These are phyloP conservation scores for Sitobion miscanthi DNA, from an alignment of 1,140 invertebrate species.

Conservation along the genomic window DNA sequence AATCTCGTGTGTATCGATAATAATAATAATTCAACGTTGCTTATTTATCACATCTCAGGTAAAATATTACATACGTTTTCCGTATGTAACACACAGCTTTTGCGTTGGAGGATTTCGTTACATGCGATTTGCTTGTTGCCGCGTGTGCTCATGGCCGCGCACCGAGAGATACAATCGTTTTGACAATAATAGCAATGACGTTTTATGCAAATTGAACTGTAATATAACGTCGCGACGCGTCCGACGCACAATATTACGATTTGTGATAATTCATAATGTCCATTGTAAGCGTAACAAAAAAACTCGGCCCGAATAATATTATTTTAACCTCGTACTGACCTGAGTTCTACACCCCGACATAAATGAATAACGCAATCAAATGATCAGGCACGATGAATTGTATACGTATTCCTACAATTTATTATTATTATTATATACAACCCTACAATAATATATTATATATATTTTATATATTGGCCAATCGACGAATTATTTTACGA, in stretches of 20 bases:
- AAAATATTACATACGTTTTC: not conserved
- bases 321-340: conserved; percentile 9
- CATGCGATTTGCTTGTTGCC: conserved; percentile 37
- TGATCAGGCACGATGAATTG: not conserved
- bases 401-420: not conserved
- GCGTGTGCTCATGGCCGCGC: not conserved
- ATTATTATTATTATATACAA: not conserved
- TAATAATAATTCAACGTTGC: conserved; percentile 27
- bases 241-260: conserved; percentile 25
- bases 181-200: not conserved
- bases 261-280: not conserved
- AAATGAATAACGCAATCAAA: not conserved
- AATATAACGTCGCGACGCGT: not conserved
- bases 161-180: conserved; percentile 8
- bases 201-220: conserved; percentile 38
- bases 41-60: not conserved
- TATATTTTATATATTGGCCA: not conserved
- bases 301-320: not conserved
- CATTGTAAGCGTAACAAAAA: not conserved
- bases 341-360: no score
- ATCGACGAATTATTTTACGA: not conserved
- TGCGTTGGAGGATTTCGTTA: conserved; percentile 26
- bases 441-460: not conserved
- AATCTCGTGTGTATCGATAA: conserved; percentile 24
- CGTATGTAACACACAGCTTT: not conserved